These are phyloP conservation scores for Nothocercus julius DNA, from an alignment of 2,113 vertebrate genomes.

Conservation along the genomic window DNA sequence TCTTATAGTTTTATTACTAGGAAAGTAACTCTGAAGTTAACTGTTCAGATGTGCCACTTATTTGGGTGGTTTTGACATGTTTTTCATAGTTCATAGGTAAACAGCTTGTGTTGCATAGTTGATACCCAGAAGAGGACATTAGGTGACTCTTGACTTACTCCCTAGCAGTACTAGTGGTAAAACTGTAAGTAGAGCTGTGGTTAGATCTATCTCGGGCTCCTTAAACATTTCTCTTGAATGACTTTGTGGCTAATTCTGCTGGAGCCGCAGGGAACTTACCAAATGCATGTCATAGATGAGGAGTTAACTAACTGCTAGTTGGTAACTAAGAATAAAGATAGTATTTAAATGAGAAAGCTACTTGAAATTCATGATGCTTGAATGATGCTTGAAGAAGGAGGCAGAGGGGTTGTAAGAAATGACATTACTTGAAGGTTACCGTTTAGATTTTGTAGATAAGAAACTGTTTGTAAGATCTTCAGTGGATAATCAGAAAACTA, in stretches of 20 bases:
- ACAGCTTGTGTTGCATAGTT: background rate
- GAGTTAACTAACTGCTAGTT: conserved; percentile 32
- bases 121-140: background rate
- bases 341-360: conserved; percentile 27
- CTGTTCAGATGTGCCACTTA: background rate
- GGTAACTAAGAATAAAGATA: conserved; percentile 49
- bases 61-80: background rate
- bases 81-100: background rate
- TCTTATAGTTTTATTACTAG: background rate
- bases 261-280: conserved; percentile 37
- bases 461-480: background rate
- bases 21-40: background rate
- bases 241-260: conserved; percentile 69
- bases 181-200: conserved; percentile 48
- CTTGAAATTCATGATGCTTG: background rate
- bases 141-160: conserved; percentile 22
- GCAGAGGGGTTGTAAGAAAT: background rate
- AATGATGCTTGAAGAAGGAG: background rate
- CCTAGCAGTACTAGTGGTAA: background rate
- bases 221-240: conserved; percentile 49
- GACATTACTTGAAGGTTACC: background rate
- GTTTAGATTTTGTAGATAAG: background rate
- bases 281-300: conserved; percentile 12
- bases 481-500: background rate
- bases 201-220: conserved; percentile 60